These are phyloP conservation scores for Callipepla californica DNA, from an alignment of 2,113 vertebrate genomes.

Conservation along the genomic window DNA sequence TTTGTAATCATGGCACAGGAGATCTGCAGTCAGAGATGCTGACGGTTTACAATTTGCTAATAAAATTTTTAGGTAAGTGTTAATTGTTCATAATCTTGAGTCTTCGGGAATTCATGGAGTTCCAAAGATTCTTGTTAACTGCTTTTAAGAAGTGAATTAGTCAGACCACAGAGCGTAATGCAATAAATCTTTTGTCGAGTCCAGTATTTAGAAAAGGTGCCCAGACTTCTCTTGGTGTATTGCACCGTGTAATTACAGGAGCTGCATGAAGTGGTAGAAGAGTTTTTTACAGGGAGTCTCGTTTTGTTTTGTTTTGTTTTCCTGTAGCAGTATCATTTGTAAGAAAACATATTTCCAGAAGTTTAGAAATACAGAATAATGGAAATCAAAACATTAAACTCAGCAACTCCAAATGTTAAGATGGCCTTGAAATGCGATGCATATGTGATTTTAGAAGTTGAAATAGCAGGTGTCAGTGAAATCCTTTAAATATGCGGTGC, in stretches of 20 bases:
- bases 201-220: not conserved
- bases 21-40: slow-evolving; percentile 23
- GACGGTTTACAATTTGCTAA: not conserved
- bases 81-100: slow-evolving; percentile 22
- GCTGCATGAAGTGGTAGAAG: not conserved
- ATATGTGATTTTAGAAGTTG: not conserved
- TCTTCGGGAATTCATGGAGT: not conserved
- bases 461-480: not conserved
- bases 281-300: not conserved
- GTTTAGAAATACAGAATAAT: not conserved
- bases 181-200: not conserved
- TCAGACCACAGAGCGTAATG: fast-evolving
- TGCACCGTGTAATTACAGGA: not conserved
- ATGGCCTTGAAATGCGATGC: not conserved
- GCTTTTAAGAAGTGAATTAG: not conserved
- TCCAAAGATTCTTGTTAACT: not conserved
- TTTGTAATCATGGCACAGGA: slow-evolving; percentile 34
- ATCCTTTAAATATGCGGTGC: not conserved
- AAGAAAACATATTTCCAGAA: not conserved
- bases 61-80: slow-evolving; percentile 23
- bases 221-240: not conserved
- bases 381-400: not conserved
- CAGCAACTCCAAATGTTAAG: not conserved
- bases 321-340: not conserved
- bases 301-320: not conserved